Conservation (phyloP, 2,888 invertebrate species). For the Apamea sordens region DNA sequence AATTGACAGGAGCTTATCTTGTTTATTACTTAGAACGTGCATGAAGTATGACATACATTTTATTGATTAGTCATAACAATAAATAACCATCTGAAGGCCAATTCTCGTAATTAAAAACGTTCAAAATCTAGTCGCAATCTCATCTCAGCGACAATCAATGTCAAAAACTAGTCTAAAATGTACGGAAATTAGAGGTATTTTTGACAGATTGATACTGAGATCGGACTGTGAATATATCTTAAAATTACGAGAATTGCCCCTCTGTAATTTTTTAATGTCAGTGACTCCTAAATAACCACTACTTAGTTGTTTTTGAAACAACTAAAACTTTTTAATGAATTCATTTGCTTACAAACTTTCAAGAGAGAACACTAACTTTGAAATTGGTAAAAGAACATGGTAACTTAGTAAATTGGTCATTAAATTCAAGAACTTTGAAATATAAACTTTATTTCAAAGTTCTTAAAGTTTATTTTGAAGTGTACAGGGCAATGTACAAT, state of each 20-base stretch:
- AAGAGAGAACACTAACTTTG: constrained; percentile 65
- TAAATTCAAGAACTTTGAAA: constrained; percentile 59
- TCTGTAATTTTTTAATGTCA: background rate
- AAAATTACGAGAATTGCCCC: background rate
- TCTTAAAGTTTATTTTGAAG: constrained; percentile 46
- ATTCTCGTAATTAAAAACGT: background rate
- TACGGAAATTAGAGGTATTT: background rate
- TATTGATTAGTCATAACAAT: background rate
- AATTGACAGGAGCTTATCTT: constrained; percentile 9
- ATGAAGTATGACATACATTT: background rate
- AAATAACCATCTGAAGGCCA: background rate
- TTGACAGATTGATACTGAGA: background rate
- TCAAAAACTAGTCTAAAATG: background rate
- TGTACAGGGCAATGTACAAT: constrained; percentile 61
- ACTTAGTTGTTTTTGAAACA: background rate
- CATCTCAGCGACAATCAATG: background rate
- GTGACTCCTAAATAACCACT: background rate
- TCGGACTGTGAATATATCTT: background rate
- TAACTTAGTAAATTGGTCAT: constrained; percentile 64
- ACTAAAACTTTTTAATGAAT: constrained; percentile 49
- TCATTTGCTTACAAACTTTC: constrained; percentile 60
- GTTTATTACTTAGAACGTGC: background rate
- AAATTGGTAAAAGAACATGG: constrained; percentile 65
- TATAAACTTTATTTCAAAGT: constrained; percentile 53
- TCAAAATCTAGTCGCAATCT: background rate